Evolutionary conservation across 2,888 invertebrate species (phyloP).

Genomic region (Drosophila kanekoi): DNA sequence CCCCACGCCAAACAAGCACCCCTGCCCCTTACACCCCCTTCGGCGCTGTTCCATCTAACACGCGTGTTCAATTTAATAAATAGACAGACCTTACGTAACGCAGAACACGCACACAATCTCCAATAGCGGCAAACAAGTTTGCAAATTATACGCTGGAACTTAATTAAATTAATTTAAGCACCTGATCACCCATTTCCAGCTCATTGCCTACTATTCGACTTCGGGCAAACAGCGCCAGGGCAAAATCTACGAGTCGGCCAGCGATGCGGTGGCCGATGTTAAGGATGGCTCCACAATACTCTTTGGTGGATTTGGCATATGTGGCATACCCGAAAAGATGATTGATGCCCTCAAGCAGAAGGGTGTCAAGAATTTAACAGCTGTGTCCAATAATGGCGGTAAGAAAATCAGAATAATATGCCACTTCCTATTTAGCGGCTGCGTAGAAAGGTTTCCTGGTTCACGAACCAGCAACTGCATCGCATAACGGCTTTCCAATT

Average conservation of each 20-base stretch:
- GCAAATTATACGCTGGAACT: constrained; percentile 50
- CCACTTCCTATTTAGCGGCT: too few species aligned
- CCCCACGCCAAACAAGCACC: constrained; percentile 43
- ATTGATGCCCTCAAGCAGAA: constrained; percentile 92
- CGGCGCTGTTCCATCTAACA: not conserved
- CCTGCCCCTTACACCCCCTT: constrained; percentile 1
- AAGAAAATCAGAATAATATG: constrained; percentile 11
- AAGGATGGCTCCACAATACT: constrained; percentile 94
- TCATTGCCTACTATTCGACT: constrained; percentile 82
- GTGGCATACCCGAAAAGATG: constrained; percentile 99
- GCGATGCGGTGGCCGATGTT: constrained; percentile 95
- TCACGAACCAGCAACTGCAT: not conserved
- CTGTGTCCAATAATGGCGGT: constrained; percentile 98
- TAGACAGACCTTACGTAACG: constrained; percentile 55
- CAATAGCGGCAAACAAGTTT: constrained; percentile 51
- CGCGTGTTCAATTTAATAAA: constrained; percentile 8
- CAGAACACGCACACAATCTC: constrained; percentile 23
- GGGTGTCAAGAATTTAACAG: constrained; percentile 91
- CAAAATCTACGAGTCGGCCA: constrained; percentile 89
- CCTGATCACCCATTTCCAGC: constrained; percentile 54
- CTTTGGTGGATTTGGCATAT: constrained; percentile 98
- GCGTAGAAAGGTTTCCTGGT: not conserved
- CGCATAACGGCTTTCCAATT: not conserved
- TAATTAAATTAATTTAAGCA: constrained; percentile 16
- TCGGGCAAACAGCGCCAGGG: constrained; percentile 76